phyloP scores from a whole-genome alignment of 2,888 invertebrate species.

The Lasioglossum villosulum region DNA sequence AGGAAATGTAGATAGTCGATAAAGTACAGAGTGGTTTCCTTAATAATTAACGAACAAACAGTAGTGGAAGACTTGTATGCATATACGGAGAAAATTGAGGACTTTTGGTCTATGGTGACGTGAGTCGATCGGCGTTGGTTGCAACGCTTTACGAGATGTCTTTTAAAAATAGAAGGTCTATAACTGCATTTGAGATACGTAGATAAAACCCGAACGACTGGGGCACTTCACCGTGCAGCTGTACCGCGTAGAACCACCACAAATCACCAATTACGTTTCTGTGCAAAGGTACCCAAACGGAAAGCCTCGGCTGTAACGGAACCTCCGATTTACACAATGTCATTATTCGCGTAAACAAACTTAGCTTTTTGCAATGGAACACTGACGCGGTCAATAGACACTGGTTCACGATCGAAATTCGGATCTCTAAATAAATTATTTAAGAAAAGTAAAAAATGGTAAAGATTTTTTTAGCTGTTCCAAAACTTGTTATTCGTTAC shows the following conservation, averaged over 20 bases:
- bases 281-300: neutral
- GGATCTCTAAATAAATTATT: too few relatives aligned
- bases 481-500: too few relatives aligned
- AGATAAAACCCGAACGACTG: conserved; percentile 61
- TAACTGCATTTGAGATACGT: conserved; percentile 57
- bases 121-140: conserved; percentile 37
- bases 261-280: conserved; percentile 56
- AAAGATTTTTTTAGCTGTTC: too few relatives aligned
- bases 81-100: conserved; percentile 13
- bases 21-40: neutral
- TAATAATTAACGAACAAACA: neutral
- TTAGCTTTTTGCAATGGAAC: neutral
- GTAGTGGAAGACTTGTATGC: neutral
- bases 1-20: neutral
- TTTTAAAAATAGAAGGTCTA: conserved; percentile 71
- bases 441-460: too few relatives aligned
- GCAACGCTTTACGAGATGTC: conserved; percentile 51
- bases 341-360: neutral
- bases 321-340: neutral
- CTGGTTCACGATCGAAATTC: too few relatives aligned
- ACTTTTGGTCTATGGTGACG: conserved; percentile 6
- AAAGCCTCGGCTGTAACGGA: neutral
- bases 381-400: neutral
- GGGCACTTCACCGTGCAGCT: conserved; percentile 53
- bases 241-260: conserved; percentile 52